These are phyloP conservation scores for Lepidurus arcticus DNA, from an alignment of 1,140 invertebrate species.

Conservation along the genomic window DNA sequence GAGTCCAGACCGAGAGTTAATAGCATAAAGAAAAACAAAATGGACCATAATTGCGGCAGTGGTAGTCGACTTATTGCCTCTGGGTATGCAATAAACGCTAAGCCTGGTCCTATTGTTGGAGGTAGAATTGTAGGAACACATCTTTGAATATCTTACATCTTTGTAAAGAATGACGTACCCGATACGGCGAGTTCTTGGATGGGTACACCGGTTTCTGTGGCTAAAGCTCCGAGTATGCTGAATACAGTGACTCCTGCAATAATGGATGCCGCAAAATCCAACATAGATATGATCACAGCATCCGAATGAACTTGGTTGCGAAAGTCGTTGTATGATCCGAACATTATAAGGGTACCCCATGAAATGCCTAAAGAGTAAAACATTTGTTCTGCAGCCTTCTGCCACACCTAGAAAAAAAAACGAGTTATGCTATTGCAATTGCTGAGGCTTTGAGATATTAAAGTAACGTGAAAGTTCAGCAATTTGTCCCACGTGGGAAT, in stretches of 20 bases:
- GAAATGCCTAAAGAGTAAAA: slow-evolving; percentile 50
- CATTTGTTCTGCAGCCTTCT: slow-evolving; percentile 49
- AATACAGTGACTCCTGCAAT: slow-evolving; percentile 48
- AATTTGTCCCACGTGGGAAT: slow-evolving; percentile 43
- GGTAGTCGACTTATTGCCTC: slow-evolving; percentile 38
- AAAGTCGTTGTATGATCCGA: slow-evolving; percentile 49
- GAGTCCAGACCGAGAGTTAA: slow-evolving; percentile 56
- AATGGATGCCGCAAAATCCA: slow-evolving; percentile 46
- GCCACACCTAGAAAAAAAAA: slow-evolving; percentile 45
- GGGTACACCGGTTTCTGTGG: slow-evolving; percentile 38
- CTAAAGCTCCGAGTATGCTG: slow-evolving; percentile 46
- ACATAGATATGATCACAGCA: slow-evolving; percentile 44
- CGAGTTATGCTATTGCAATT: slow-evolving; percentile 7
- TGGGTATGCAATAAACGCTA: slow-evolving; percentile 41
- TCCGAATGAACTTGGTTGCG: slow-evolving; percentile 47
- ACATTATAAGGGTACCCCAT: slow-evolving; percentile 51
- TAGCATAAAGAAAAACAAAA: slow-evolving; percentile 49
- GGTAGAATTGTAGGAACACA: background rate
- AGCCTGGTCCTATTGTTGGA: slow-evolving; percentile 38
- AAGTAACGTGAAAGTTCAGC: slow-evolving; percentile 45
- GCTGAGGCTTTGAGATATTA: background rate
- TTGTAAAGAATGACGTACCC: slow-evolving; percentile 30
- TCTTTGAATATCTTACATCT: background rate
- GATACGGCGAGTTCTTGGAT: slow-evolving; percentile 39
- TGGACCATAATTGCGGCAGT: slow-evolving; percentile 44